phyloP scores from a whole-genome alignment of 2,888 invertebrate species.

The Julus scanicus region DNA sequence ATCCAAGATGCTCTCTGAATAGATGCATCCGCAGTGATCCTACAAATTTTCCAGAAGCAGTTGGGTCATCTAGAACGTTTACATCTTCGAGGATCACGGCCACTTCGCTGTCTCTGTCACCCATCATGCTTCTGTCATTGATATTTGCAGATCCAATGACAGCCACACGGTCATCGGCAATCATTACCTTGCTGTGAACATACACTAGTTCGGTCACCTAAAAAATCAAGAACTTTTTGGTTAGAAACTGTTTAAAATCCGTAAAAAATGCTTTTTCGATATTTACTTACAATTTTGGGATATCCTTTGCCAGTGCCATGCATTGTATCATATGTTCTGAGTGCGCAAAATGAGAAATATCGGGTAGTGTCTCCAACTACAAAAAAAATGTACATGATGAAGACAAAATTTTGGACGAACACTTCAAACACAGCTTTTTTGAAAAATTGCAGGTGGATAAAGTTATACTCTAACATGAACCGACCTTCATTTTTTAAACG shows the following conservation, averaged over 20 bases:
- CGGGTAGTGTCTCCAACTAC: constrained; percentile 79
- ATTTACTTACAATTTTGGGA: not conserved
- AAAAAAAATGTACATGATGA: not conserved
- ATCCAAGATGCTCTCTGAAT: constrained; percentile 85
- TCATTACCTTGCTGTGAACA: constrained; percentile 96
- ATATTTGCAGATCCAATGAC: constrained; percentile 99
- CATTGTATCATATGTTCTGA: constrained; percentile 82
- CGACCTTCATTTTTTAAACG: constrained; percentile 80
- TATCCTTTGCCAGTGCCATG: constrained; percentile 72
- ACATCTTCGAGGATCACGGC: constrained; percentile 85
- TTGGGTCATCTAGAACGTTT: constrained; percentile 78
- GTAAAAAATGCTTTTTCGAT: not conserved
- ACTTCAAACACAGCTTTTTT: not conserved
- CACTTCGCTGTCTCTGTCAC: constrained; percentile 93
- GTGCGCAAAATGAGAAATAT: constrained; percentile 91
- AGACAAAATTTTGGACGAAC: not conserved
- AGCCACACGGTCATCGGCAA: constrained; percentile 89
- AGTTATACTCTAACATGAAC: too few species aligned
- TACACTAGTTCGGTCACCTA: constrained; percentile 92
- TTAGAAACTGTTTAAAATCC: too few species aligned
- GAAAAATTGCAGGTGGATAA: too few species aligned
- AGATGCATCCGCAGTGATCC: constrained; percentile 84
- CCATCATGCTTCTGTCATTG: constrained; percentile 94
- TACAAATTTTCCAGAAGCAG: constrained; percentile 86
- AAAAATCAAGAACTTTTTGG: not conserved